These are phyloP conservation scores for Chaetorhynchus papuensis DNA, from an alignment of 2,113 vertebrate species.

Conservation along the genomic window DNA sequence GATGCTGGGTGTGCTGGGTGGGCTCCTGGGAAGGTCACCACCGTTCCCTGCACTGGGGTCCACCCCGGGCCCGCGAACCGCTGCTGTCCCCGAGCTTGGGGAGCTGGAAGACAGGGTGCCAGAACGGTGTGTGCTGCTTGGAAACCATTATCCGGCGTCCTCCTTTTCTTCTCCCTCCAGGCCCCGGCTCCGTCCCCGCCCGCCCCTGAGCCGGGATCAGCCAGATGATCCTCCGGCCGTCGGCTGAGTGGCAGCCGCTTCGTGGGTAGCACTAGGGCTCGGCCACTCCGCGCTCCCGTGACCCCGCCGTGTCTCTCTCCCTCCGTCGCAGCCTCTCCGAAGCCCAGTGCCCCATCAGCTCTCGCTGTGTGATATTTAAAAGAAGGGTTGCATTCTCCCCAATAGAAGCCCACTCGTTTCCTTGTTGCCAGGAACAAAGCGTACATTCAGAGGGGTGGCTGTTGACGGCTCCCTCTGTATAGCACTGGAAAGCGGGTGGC, in stretches of 20 bases:
- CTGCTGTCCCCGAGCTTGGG: background rate
- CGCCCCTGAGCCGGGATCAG: constrained; percentile 60
- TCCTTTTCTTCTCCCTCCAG: background rate
- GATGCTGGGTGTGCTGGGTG: background rate
- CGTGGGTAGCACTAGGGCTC: background rate
- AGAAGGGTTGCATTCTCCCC: constrained; percentile 77
- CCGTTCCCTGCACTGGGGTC: accelerated
- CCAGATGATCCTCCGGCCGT: constrained; percentile 59
- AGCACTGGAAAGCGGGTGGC: constrained; percentile 67
- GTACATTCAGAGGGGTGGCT: constrained; percentile 74
- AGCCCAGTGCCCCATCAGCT: constrained; percentile 63
- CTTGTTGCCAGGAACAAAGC: constrained; percentile 78
- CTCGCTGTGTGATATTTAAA: constrained; percentile 70
- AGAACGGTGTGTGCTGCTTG: background rate
- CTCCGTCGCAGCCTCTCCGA: background rate
- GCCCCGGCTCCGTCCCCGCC: constrained; percentile 24
- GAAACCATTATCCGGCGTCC: background rate
- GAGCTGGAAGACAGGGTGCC: background rate
- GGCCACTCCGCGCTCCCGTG: constrained; percentile 20
- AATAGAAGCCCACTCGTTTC: constrained; percentile 73
- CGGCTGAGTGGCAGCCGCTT: constrained; percentile 59
- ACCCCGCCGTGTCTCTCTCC: constrained; percentile 11
- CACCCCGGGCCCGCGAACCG: accelerated
- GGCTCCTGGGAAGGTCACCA: background rate
- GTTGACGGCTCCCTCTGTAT: constrained; percentile 62